phyloP scores from a whole-genome alignment of 2,888 invertebrate species.

The Nasonovia ribisnigri region DNA sequence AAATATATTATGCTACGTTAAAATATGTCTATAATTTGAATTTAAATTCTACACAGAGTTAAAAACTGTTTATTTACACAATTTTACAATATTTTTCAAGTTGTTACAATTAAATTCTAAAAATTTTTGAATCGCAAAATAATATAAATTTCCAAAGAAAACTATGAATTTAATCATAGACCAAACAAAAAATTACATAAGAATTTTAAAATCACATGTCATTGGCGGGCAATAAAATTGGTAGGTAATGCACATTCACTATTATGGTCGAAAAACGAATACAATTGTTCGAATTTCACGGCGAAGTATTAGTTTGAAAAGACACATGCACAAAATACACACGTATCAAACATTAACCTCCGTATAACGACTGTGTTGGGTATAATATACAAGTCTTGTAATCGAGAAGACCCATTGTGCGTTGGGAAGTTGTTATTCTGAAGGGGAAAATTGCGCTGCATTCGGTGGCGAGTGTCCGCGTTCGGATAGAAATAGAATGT shows the following conservation, averaged over 20 bases:
- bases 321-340: conserved; percentile 21
- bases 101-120: not conserved
- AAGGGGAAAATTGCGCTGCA: not conserved
- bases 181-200: not conserved
- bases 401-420: conserved; percentile 43
- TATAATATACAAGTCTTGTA: conserved; percentile 23
- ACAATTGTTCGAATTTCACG: not conserved
- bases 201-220: not conserved
- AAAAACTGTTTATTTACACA: not conserved
- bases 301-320: not conserved
- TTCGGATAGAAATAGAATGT: conserved; percentile 17
- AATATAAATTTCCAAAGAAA: not conserved
- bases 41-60: not conserved
- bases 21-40: not conserved
- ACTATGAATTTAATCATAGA: not conserved
- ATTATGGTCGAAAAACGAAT: not conserved
- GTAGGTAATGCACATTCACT: not conserved
- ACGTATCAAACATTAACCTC: conserved; percentile 43
- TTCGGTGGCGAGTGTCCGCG: not conserved
- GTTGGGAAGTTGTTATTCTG: not conserved
- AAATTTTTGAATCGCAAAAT: not conserved
- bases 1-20: not conserved
- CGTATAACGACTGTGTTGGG: not conserved
- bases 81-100: not conserved
- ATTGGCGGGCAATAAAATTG: not conserved